phyloP scores from a whole-genome alignment of 2,113 vertebrate species.

The Calyptomena viridis region DNA sequence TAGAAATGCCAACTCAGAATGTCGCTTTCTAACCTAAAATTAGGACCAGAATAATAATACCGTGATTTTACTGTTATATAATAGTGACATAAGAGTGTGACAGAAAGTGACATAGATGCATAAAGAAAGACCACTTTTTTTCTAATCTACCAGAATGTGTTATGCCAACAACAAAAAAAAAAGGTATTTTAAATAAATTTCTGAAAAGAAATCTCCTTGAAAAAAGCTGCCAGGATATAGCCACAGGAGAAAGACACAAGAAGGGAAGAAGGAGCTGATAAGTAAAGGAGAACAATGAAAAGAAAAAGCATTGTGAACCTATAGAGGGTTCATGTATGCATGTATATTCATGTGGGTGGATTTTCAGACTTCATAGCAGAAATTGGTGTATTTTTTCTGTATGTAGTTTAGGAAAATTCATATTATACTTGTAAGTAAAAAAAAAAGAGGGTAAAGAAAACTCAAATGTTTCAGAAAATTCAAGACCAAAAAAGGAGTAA shows the following conservation, averaged over 20 bases:
- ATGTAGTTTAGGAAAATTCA: neutral
- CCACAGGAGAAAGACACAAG: neutral
- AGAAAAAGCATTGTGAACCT: neutral
- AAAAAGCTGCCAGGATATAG: neutral
- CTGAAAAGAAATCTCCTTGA: neutral
- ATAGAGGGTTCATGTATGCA: neutral
- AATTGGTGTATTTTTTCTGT: neutral
- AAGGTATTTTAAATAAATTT: neutral
- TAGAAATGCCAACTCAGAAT: neutral
- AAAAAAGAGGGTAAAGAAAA: neutral
- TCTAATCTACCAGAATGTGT: neutral
- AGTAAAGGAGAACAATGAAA: neutral
- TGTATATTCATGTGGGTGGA: neutral
- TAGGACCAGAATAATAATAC: neutral
- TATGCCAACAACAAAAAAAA: neutral
- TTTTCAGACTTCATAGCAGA: neutral
- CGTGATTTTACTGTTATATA: neutral
- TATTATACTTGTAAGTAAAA: neutral
- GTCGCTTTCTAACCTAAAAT: constrained; percentile 17
- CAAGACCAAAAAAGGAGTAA: neutral
- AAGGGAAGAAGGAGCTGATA: neutral
- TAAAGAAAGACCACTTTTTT: neutral
- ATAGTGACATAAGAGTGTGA: neutral
- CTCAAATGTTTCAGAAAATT: neutral
- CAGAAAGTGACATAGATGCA: neutral